Evolutionary conservation across 1,140 invertebrate genomes (phyloP).

Genomic region (Capitella teleta): DNA sequence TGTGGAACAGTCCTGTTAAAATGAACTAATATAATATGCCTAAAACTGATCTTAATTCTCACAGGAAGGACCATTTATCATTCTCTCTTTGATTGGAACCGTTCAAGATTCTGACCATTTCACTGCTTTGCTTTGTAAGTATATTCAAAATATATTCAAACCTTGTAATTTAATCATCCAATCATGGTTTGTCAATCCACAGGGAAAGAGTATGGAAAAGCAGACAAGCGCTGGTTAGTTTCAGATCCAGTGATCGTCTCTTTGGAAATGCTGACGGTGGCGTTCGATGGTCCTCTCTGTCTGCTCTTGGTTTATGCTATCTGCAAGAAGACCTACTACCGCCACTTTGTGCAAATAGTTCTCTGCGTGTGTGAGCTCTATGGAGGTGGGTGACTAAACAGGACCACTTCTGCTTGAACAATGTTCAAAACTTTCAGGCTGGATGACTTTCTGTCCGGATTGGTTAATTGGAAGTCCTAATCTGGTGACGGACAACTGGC

Average conservation of each 20-base stretch:
- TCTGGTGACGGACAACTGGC: conserved; percentile 26
- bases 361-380: conserved; percentile 38
- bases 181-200: conserved; percentile 5
- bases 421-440: conserved; percentile 22
- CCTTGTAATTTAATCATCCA: background rate
- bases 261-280: conserved; percentile 32
- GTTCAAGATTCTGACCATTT: conserved; percentile 22
- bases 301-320: conserved; percentile 28
- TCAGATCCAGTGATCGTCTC: conserved; percentile 37
- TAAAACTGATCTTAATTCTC: too few species aligned
- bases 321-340: conserved; percentile 21
- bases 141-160: background rate
- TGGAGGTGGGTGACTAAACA: conserved; percentile 35
- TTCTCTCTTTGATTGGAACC: conserved; percentile 26
- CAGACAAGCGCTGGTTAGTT: conserved; percentile 31
- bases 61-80: conserved; percentile 32
- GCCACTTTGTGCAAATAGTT: conserved; percentile 33
- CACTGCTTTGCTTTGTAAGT: conserved; percentile 30
- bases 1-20: too few species aligned
- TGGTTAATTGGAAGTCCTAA: conserved; percentile 32
- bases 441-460: conserved; percentile 41
- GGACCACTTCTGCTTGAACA: too few species aligned
- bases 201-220: conserved; percentile 39
- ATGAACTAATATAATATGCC: too few species aligned
- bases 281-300: conserved; percentile 23